Evolutionary conservation across 2,797 vertebrate genomes (phyloP).

Genomic region (Trichosurus vulpecula): DNA sequence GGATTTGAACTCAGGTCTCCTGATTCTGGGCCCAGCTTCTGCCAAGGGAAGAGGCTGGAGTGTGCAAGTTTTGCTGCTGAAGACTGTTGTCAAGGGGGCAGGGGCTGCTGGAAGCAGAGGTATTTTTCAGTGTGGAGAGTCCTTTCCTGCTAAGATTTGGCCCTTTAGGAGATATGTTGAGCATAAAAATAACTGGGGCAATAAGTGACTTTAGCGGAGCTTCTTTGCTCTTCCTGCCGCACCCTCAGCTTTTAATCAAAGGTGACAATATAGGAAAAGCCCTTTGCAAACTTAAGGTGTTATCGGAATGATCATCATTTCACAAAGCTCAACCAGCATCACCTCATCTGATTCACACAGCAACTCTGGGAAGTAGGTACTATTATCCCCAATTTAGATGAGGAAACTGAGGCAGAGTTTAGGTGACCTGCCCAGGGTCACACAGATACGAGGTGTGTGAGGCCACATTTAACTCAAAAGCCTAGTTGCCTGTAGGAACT

Average conservation of each 20-base stretch:
- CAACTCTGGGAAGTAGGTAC: not conserved
- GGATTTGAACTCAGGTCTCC: not conserved
- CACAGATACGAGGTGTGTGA: not conserved
- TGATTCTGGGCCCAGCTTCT: not conserved
- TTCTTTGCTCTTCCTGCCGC: not conserved
- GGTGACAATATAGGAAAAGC: not conserved
- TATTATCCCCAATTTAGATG: not conserved
- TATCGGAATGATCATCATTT: not conserved
- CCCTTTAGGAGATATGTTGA: constrained; percentile 18
- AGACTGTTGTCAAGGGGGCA: not conserved
- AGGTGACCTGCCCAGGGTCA: not conserved
- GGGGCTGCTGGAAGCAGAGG: not conserved
- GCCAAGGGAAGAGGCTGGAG: not conserved
- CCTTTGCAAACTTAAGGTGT: not conserved
- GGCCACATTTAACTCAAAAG: not conserved
- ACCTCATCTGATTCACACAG: not conserved
- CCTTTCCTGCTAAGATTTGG: constrained; percentile 16
- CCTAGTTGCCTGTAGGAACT: not conserved
- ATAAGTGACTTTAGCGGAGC: not conserved
- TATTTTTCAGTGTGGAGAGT: not conserved
- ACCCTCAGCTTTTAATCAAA: not conserved
- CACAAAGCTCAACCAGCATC: not conserved
- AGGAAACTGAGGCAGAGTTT: not conserved
- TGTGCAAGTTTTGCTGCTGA: not conserved
- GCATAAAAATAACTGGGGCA: not conserved